Conservation (phyloP, 2,888 invertebrate genomes). For the Selenia dentaria region DNA sequence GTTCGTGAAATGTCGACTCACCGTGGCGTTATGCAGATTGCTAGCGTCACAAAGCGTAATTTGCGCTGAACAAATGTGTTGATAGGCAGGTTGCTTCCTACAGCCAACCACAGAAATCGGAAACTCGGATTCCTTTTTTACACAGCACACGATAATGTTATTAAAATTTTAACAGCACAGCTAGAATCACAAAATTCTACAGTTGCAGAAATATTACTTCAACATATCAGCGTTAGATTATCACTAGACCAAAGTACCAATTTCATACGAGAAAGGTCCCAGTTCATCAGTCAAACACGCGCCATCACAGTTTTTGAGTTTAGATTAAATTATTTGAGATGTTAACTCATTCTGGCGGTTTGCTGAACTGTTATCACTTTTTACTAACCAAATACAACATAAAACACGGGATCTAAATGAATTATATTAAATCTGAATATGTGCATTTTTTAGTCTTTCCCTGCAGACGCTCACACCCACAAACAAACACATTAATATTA, state of each 20-base stretch:
- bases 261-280: constrained; percentile 68
- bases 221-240: constrained; percentile 53
- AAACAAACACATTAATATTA: too few relatives aligned
- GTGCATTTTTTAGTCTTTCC: too few relatives aligned
- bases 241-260: constrained; percentile 65
- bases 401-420: too few relatives aligned
- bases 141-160: constrained; percentile 39
- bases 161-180: constrained; percentile 38
- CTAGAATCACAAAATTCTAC: constrained; percentile 40
- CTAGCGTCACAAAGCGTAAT: constrained; percentile 50
- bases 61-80: constrained; percentile 51
- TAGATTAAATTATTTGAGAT: too few relatives aligned
- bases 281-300: constrained; percentile 66
- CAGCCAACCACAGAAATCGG: constrained; percentile 52
- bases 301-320: constrained; percentile 72
- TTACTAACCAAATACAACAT: too few relatives aligned
- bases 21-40: constrained; percentile 42
- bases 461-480: too few relatives aligned
- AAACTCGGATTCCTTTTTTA: constrained; percentile 76
- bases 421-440: too few relatives aligned
- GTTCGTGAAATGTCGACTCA: constrained; percentile 48
- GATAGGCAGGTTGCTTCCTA: constrained; percentile 52
- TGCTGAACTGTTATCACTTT: too few relatives aligned
- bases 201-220: constrained; percentile 57
- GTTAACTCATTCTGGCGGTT: too few relatives aligned